These are phyloP conservation scores for Steinernema scapterisci DNA, from an alignment of 2,888 invertebrate genomes.

Conservation along the genomic window DNA sequence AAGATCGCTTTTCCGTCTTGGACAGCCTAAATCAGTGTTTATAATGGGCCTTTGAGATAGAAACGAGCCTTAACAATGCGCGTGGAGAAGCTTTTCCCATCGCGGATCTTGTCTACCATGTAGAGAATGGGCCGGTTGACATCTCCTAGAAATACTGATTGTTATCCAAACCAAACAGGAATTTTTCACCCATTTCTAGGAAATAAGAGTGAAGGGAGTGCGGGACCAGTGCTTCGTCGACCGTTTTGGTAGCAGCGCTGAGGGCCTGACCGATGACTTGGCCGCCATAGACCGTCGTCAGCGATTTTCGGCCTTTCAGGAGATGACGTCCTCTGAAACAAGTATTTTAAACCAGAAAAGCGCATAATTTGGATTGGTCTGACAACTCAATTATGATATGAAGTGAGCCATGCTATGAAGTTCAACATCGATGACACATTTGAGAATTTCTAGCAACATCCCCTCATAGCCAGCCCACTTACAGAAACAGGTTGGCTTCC, in stretches of 20 bases:
- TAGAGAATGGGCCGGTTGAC: conserved; percentile 65
- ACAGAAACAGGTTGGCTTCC: neutral
- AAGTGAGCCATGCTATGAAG: too few species aligned
- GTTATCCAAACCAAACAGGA: neutral
- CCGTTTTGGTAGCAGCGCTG: conserved; percentile 66
- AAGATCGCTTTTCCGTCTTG: conserved; percentile 67
- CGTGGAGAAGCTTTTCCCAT: conserved; percentile 67
- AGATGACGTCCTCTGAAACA: conserved; percentile 14
- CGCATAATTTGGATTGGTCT: too few species aligned
- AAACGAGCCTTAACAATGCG: conserved; percentile 62
- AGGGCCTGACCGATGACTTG: conserved; percentile 68
- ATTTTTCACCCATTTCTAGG: conserved; percentile 62
- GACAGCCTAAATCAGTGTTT: conserved; percentile 19
- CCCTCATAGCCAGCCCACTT: too few species aligned
- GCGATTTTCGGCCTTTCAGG: conserved; percentile 17
- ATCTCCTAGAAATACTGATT: conserved; percentile 16
- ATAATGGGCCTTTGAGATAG: too few species aligned
- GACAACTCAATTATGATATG: too few species aligned
- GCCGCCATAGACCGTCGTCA: conserved; percentile 44
- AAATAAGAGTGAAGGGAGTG: conserved; percentile 69
- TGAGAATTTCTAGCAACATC: too few species aligned
- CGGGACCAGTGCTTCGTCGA: conserved; percentile 56
- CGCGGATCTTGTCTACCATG: conserved; percentile 67
- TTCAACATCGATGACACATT: too few species aligned
- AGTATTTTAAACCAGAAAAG: too few species aligned